Evolutionary conservation across 2,888 invertebrate species (phyloP), one percentile per base, ranked within the genome.

Genomic region (Andrena flavipes): DNA sequence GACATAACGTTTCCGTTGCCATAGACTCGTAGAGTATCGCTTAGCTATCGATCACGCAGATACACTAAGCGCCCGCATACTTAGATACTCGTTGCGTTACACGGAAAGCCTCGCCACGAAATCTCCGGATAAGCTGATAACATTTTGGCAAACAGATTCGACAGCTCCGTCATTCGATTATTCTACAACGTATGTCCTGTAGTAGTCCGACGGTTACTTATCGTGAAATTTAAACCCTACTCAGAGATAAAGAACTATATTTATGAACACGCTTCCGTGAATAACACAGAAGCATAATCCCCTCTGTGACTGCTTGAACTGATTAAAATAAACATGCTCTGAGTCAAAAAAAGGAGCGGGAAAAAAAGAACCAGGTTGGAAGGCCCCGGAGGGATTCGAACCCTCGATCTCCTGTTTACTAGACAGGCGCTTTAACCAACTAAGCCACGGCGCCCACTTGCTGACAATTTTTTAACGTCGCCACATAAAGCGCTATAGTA

Each of bases 401-500:
- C 95, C 95, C 95, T 94, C 95, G 95, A 95, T 96, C 95, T 96
- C 95, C 95, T 95, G 96, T 95, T 96, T 96, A 96, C 96, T 95
- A 96, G 95, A 95, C 95, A 95, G 95, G 95, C 95, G 95, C 95
- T 95, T 95, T 96, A 96, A 96, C 96, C 96, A 97, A 97, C 97
- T 97, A 96, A 96, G 96, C 96, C 96, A 96, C 95, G 95, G 95
- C 95, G 95, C 96, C 96, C 1, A 56, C 10, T 23, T 56, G 26
- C 56, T 56, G 10, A 26, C 10, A 10, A 10, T 23, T 56, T 56
- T 23, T 56, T 56, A 54, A 54, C 23, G 8, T 26, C 20, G 0
- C 0, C 20, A 2, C 20, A 20, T 54, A 16, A 8, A 20, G 0
- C 8, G 0, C 0, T 8, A 20, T 10, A 54, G 0, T 10, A 51